A percentile compares a stretch with the other conserved stretches of the same genome.
Conservation (phyloP, 2,113 vertebrate genomes). For the Urocynchramus pylzowi region DNA sequence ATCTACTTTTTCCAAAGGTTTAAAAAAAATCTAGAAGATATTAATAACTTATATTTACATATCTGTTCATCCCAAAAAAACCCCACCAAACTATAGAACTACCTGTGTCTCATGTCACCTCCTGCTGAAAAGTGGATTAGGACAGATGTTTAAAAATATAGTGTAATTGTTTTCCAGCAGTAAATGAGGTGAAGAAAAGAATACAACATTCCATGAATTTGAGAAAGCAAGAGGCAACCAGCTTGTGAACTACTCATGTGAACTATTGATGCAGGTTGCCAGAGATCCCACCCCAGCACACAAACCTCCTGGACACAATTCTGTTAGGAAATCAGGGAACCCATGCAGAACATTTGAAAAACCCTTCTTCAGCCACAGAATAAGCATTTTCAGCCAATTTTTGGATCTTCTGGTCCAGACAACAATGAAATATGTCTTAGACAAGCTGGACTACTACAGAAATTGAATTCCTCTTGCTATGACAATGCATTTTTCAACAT, state of each 20-base stretch:
- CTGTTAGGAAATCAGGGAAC: background rate
- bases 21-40: background rate
- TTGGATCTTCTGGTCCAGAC: background rate
- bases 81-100: background rate
- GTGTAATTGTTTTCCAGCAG: background rate
- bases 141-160: background rate
- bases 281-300: background rate
- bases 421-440: background rate
- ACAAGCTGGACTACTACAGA: background rate
- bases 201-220: background rate
- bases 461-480: background rate
- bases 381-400: background rate
- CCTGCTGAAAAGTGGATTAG: background rate
- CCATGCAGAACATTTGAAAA: background rate
- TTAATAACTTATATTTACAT: background rate
- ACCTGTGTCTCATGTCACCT: background rate
- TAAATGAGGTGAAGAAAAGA: background rate
- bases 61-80: background rate
- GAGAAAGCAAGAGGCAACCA: background rate
- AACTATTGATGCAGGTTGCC: background rate
- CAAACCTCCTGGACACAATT: background rate
- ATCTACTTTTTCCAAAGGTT: background rate
- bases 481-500: background rate
- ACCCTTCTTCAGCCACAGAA: background rate
- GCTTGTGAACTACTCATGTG: background rate